Base-by-base conservation (phyloP, 1,140 invertebrate species). In the Phymorhynchus buccinoides region DNA sequence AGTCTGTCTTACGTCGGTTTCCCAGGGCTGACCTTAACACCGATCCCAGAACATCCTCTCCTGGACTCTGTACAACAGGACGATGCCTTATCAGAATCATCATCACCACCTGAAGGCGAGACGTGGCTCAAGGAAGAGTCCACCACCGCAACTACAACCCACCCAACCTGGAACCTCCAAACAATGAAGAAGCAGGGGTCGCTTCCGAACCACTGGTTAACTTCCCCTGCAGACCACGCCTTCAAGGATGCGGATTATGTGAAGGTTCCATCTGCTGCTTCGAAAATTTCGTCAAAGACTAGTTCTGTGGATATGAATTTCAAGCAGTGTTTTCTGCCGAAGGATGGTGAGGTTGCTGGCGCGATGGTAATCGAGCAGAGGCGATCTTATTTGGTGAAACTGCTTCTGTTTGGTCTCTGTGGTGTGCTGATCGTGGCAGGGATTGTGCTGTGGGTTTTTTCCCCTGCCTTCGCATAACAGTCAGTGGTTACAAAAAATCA, bases 101-200 rank as follows among this genome's bases (percentile, higher is more conserved):
- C n/a, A 12, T n/a, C 41, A 6, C 22, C 39, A 27, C 12, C 37
- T 6, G 77, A 41, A 2, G 27, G 18, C 77, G 39, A 37, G 22
- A 78, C n/a, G 39, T 78, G 77, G 77, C 77, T 78, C 22, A 30
- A 78, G 22, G 39, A 41, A 42, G 77, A 78, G n/a, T n/a, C n/a
- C n/a, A n/a, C n/a, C n/a, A n/a, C n/a, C 56, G 56, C 56, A 22
- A 27, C 12, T 27, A 22, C n/a, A n/a, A n/a, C 12, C 56, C 12
- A 62, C 56, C 12, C 48, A 18, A 14, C 48, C 12, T 62, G 56
- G 56, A 62, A 62, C 56, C 1, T 27, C 56, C 12, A 27, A 27
- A 27, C 56, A 16, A 22, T 62, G 56, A 62, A 62, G 22, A 62
- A 62, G n/a, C n/a, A n/a, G 4, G 56, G 56, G 4, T 62, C 56